Base-by-base conservation (phyloP, 2,888 invertebrate species). In the Lissocephala sabroskyi region DNA sequence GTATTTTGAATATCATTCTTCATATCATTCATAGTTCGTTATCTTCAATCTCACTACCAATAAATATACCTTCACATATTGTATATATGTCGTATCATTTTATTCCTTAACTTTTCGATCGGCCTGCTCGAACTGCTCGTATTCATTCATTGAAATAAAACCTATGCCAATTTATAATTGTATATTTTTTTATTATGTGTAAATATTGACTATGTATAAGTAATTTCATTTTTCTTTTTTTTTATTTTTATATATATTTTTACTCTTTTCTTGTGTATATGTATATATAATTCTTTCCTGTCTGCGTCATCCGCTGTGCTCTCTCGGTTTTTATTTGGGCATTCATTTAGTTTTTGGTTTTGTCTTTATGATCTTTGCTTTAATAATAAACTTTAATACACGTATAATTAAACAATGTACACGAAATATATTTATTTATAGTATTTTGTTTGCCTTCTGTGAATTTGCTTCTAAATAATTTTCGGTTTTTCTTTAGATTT, bases 321-420 rank as follows among this genome's bases (percentile, higher is more conserved):
- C 49, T 55, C 45, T 49, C 49, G 47, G 41, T 55, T n/a, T n/a
- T 50, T 53, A 49, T 16, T 56, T 41, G 3, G 23, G 3, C 3
- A 23, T 23, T 23, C 23, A 58, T 57, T 58, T 53, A 59, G 52
- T 57, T 53, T 57, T 53, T 36, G 35, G 41, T 44, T 36, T 49
- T 47, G 32, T 29, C 42, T 48, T 36, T 43, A 36, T 49, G 39
- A 41, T 39, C 39, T 46, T 48, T 59, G 59, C 47, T 55, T 68
- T 65, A 73, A 77, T 66, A 61, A 63, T 63, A 57, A 68, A 68
- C 68, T 76, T 70, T 73, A 64, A 70, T 70, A 70, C 76, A 76
- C 73, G 54, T 76, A 70, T 74, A 76, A 61, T 73, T 65, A 66
- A 76, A 77, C 74, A 77, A 71, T 74, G 56, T 71, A 77, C 74